Evolutionary conservation across 2,797 vertebrate genomes (phyloP).

Genomic region (Antennarius maculatus): DNA sequence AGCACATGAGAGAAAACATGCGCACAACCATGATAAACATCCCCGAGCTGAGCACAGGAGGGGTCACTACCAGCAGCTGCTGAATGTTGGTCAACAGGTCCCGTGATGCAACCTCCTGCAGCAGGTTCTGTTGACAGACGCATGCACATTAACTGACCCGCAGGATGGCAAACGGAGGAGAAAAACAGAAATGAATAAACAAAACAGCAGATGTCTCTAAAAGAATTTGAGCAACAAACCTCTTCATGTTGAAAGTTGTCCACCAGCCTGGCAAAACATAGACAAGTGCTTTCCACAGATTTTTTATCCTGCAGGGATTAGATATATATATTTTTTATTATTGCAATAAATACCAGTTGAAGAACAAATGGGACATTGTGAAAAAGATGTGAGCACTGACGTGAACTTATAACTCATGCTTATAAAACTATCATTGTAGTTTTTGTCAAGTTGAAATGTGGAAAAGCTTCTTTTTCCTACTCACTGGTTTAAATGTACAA

Average conservation of each 20-base stretch:
- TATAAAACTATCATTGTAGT: no score
- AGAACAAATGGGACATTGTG: neutral
- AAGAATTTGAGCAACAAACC: constrained; percentile 72
- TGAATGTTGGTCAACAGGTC: constrained; percentile 98
- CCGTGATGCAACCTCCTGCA: constrained; percentile 97
- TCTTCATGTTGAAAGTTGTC: constrained; percentile 99
- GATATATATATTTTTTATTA: neutral
- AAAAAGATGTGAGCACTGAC: neutral
- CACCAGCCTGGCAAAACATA: constrained; percentile 98
- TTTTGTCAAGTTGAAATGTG: neutral
- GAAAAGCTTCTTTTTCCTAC: neutral
- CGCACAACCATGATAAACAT: constrained; percentile 99
- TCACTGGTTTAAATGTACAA: neutral
- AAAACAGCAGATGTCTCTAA: constrained; percentile 11
- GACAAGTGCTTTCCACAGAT: constrained; percentile 99
- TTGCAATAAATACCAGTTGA: neutral
- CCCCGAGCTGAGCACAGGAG: constrained; percentile 97
- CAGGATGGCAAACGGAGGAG: neutral
- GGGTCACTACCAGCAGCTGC: constrained; percentile 96
- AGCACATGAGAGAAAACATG: constrained; percentile 99
- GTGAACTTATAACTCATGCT: neutral
- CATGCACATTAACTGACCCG: neutral
- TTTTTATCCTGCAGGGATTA: constrained; percentile 91
- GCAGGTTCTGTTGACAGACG: constrained; percentile 87
- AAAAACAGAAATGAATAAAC: neutral